These are phyloP conservation scores for Invenusta paracnida DNA, from an alignment of 2,888 invertebrate species.

Conservation along the genomic window DNA sequence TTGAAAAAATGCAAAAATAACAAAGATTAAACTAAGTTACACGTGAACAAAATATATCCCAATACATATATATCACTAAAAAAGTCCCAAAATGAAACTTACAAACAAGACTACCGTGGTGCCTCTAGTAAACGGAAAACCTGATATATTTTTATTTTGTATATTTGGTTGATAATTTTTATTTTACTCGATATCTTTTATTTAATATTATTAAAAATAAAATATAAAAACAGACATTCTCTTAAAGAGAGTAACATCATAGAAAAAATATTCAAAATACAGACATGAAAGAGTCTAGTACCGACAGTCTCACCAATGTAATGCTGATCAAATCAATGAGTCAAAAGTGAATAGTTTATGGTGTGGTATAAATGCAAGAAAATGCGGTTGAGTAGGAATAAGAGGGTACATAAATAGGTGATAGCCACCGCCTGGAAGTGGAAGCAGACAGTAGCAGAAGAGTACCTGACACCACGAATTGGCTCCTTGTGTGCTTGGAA, in stretches of 20 bases:
- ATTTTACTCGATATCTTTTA: too few relatives aligned
- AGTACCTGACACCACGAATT: constrained; percentile 89
- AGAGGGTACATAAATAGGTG: too few relatives aligned
- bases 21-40: not conserved
- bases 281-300: not conserved
- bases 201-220: too few relatives aligned
- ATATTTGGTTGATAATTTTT: not conserved
- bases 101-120: too few relatives aligned
- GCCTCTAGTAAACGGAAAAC: too few relatives aligned
- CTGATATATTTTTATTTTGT: too few relatives aligned
- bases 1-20: not conserved
- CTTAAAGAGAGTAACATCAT: too few relatives aligned
- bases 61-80: not conserved
- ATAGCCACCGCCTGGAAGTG: not conserved
- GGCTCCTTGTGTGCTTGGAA: constrained; percentile 99
- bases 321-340: too few relatives aligned
- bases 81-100: not conserved
- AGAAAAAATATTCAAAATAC: not conserved
- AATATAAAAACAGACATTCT: too few relatives aligned
- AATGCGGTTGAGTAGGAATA: not conserved
- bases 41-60: not conserved
- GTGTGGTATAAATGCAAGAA: too few relatives aligned
- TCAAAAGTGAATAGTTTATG: not conserved
- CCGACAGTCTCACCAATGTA: constrained; percentile 21
- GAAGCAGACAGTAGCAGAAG: too few relatives aligned